These are phyloP conservation scores for Strix occidentalis DNA, from an alignment of 2,797 vertebrate species.

Conservation along the genomic window DNA sequence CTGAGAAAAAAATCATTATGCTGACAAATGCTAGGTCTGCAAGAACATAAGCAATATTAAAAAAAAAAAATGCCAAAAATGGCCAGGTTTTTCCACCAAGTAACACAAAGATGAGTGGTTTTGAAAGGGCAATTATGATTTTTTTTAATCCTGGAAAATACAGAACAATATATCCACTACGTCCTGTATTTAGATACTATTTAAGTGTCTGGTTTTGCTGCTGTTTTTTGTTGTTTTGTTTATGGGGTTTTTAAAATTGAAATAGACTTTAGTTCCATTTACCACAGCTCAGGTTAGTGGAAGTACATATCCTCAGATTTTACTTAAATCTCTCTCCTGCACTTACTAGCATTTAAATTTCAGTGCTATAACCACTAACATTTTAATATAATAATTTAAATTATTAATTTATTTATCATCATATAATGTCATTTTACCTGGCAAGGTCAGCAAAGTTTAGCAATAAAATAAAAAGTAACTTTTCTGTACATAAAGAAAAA, in stretches of 20 bases:
- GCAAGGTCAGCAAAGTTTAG: not conserved
- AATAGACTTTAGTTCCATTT: not conserved
- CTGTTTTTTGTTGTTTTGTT: not conserved
- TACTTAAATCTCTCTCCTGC: not conserved
- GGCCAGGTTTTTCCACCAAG: not conserved
- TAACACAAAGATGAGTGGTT: not conserved
- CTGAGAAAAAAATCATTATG: not conserved
- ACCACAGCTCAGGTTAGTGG: not conserved
- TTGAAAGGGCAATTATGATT: not conserved
- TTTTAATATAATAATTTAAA: not conserved
- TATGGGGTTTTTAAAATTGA: not conserved
- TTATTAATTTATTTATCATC: not conserved
- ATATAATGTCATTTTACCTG: not conserved
- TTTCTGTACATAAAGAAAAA: not conserved
- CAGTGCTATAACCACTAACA: not conserved
- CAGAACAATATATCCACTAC: not conserved
- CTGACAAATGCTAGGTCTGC: constrained; percentile 21
- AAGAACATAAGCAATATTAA: not conserved
- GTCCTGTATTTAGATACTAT: not conserved
- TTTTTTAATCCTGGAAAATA: not conserved
- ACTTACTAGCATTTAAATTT: not conserved
- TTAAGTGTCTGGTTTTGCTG: not conserved
- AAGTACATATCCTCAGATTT: not conserved
- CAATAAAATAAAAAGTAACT: not conserved
- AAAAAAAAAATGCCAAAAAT: not conserved